Evolutionary conservation across 2,113 vertebrate species (phyloP), one percentile per base, ranked within the genome.

Genomic region (Vulpes lagopus): DNA sequence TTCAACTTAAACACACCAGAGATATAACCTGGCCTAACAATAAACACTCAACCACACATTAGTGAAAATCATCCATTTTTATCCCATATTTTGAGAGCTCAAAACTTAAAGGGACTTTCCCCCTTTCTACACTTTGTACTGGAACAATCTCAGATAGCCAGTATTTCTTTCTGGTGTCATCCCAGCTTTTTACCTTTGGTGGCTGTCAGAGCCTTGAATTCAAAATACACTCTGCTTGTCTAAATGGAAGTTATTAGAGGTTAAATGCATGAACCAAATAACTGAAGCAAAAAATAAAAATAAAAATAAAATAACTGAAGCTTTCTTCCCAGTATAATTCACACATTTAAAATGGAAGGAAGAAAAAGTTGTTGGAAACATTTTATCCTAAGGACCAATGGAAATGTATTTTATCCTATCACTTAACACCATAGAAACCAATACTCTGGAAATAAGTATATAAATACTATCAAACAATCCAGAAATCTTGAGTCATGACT

Each of bases 261-360:
- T 55, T 55, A 94, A 94, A 85, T 55, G 16, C 11, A 35, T 22
- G 1, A 62, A 79, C 15, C 64, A 76, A 81, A 5, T 67, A 65
- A 84, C 1, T 22, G 32, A 95, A 43, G 38, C 23, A 35, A 35
- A 35, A 35, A 35, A 35, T 35, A 35, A 35, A 35, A 35, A 35
- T 35, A 35, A 35, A 35, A 35, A 35, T 2, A 35, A 76, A 81
- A 5, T 67, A 65, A 84, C 1, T 22, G 32, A 95, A 43, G 38
- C 23, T 38, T 71, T 65, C 22, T 76, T 65, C 57, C 20, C 4
- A 32, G 27, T 4, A 43, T 49, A 78, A 57, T 82, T 7, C 59
- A 94, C 8, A 51, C 78, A 81, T 89, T 93, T 88, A 87, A 84
- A 74, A 71, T 30, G 14, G 53, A 96, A 89, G 3, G 35, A 79